These are phyloP conservation scores for Eurois occulta DNA, from an alignment of 2,888 invertebrate genomes.

Conservation along the genomic window DNA sequence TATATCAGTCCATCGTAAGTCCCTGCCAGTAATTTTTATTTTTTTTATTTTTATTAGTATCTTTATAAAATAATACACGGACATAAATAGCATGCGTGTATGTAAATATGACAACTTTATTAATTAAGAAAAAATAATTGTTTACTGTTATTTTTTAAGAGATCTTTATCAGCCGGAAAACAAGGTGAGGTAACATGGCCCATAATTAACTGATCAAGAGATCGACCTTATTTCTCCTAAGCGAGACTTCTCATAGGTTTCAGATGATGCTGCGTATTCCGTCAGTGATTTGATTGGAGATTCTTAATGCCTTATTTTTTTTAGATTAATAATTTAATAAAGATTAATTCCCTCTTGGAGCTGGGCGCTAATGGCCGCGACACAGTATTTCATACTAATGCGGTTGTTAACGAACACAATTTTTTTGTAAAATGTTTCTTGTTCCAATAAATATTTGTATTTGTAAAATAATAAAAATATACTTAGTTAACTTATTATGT, in stretches of 20 bases:
- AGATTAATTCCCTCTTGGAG: no score
- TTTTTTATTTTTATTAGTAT: not conserved
- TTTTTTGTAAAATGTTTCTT: no score
- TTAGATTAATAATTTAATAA: no score
- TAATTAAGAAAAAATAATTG: not conserved
- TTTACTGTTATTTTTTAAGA: not conserved
- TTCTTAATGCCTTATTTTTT: not conserved
- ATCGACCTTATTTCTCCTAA: not conserved
- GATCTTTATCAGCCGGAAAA: conserved; percentile 33
- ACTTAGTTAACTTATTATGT: not conserved
- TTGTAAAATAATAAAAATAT: not conserved
- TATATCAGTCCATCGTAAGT: not conserved
- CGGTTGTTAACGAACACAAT: no score
- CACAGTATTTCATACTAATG: no score
- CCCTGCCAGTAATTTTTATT: not conserved
- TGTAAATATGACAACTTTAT: not conserved
- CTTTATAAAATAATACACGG: not conserved
- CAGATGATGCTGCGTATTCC: not conserved
- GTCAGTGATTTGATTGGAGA: not conserved
- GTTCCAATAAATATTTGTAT: no score
- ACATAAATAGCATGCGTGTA: not conserved
- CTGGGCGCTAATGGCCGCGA: no score
- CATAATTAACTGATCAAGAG: conserved; percentile 8
- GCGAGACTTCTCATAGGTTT: not conserved
- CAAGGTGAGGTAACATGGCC: conserved; percentile 10